Conservation (phyloP, 2,888 invertebrate genomes). For the Phytoseiulus persimilis region DNA sequence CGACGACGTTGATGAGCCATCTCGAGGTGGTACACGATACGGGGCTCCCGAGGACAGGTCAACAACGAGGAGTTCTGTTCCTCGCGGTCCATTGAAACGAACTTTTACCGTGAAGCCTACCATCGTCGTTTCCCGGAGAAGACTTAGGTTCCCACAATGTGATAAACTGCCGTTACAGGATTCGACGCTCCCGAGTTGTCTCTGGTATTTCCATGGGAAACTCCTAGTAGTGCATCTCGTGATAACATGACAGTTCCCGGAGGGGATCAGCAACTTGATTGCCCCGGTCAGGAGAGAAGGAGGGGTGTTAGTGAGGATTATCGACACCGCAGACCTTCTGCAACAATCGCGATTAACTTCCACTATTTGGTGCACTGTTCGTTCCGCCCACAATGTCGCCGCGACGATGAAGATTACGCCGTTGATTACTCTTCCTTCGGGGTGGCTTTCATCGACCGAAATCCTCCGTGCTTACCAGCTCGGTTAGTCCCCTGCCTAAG, state of each 20-base stretch:
- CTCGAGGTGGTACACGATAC: too few relatives aligned
- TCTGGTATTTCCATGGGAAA: too few relatives aligned
- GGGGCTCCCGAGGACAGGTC: too few relatives aligned
- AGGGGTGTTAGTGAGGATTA: background rate
- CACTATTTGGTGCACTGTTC: background rate
- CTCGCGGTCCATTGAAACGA: too few relatives aligned
- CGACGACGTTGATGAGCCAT: too few relatives aligned
- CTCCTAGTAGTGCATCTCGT: background rate
- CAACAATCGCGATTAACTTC: conserved; percentile 5
- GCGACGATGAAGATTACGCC: background rate
- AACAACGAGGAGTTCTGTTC: too few relatives aligned
- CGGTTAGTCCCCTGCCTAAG: background rate
- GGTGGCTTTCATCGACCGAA: background rate
- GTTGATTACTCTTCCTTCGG: background rate
- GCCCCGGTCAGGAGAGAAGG: background rate
- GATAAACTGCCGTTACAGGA: too few relatives aligned
- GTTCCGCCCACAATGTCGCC: background rate
- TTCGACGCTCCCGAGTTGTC: too few relatives aligned
- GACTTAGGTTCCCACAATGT: too few relatives aligned
- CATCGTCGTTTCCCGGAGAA: too few relatives aligned
- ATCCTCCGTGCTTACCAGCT: background rate
- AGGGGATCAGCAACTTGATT: background rate
- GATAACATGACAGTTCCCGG: background rate
- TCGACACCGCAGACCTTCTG: background rate
- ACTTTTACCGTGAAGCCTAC: too few relatives aligned